phyloP scores from a whole-genome alignment of 2,113 vertebrate genomes.

The Prunella fulvescens region DNA sequence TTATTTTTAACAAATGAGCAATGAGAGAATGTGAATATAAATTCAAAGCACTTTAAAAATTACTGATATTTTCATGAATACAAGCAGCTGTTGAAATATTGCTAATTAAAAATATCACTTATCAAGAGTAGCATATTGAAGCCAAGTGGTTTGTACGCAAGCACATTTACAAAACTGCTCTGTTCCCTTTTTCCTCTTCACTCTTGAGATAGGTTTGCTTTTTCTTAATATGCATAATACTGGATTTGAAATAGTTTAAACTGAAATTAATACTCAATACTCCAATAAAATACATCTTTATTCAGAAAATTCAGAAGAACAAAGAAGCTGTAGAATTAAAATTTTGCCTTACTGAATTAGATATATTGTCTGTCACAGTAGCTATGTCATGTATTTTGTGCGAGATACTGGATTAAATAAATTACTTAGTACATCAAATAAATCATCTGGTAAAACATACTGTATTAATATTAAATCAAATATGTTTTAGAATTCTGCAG shows the following conservation, averaged over 20 bases:
- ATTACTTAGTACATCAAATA: constrained; percentile 34
- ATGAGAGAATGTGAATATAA: not conserved
- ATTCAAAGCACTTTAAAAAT: not conserved
- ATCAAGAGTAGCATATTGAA: not conserved
- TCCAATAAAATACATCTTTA: not conserved
- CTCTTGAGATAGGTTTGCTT: not conserved
- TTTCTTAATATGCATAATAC: not conserved
- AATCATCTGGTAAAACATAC: constrained; percentile 20
- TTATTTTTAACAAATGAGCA: not conserved
- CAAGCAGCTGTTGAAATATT: not conserved
- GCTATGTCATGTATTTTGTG: not conserved
- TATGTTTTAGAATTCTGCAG: not conserved
- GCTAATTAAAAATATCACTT: constrained; percentile 20
- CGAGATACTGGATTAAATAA: constrained; percentile 11
- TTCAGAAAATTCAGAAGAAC: not conserved
- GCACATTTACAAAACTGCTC: not conserved
- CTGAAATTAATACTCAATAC: not conserved
- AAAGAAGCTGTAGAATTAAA: constrained; percentile 12
- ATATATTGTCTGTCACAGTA: not conserved
- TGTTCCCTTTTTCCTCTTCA: not conserved
- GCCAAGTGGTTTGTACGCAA: not conserved
- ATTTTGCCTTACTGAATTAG: not conserved
- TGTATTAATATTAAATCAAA: constrained; percentile 52
- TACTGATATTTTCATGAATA: not conserved
- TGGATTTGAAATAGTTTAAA: not conserved